These are phyloP conservation scores for Pseudomugil tenellus DNA, from an alignment of 2,797 vertebrate genomes.

Conservation along the genomic window DNA sequence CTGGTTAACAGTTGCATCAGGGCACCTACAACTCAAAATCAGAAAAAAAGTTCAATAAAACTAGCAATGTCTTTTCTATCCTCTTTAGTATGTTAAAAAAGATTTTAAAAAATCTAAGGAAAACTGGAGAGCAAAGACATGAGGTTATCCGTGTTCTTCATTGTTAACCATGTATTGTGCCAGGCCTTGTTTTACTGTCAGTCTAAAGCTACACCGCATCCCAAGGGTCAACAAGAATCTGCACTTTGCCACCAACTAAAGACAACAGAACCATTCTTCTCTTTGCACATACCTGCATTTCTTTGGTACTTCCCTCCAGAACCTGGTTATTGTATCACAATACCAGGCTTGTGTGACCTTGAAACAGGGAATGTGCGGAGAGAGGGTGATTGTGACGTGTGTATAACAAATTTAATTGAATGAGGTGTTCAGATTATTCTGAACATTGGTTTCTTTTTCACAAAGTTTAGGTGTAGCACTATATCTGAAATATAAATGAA, in stretches of 20 bases:
- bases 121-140: too few relatives aligned
- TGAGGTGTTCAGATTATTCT: slow-evolving; percentile 15
- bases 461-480: not conserved
- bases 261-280: slow-evolving; percentile 77
- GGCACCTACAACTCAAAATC: slow-evolving; percentile 19
- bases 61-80: not conserved
- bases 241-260: slow-evolving; percentile 64
- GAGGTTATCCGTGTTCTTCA: slow-evolving; percentile 58
- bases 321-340: slow-evolving; percentile 62
- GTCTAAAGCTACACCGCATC: slow-evolving; percentile 64
- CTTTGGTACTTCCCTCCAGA: slow-evolving; percentile 62
- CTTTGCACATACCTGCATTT: slow-evolving; percentile 62
- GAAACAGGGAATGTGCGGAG: slow-evolving; percentile 40
- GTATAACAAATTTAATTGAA: slow-evolving; percentile 46
- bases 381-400: slow-evolving; percentile 54
- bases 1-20: slow-evolving; percentile 64
- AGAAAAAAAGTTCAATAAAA: not conserved
- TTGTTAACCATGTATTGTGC: slow-evolving; percentile 68
- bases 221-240: slow-evolving; percentile 78
- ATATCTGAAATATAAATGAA: not conserved
- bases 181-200: slow-evolving; percentile 70
- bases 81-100: not conserved
- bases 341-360: slow-evolving; percentile 55
- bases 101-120: not conserved
- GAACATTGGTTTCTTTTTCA: not conserved